Percentiles rank a stretch among this genome's conserved stretches.
Conservation (phyloP, 2,113 vertebrate species). For the Saccopteryx bilineata region DNA sequence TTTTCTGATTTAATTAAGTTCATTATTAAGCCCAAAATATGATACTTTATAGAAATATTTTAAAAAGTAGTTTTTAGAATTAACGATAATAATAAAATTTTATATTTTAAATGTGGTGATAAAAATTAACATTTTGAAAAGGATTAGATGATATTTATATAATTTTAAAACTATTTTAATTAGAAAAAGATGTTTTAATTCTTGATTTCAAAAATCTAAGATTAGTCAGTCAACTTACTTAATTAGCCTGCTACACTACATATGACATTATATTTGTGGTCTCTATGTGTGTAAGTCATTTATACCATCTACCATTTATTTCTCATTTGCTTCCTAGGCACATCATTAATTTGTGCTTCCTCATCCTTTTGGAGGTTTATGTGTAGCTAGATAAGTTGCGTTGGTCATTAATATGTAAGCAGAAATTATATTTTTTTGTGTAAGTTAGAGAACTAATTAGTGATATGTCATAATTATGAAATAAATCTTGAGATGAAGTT, state of each 20-base stretch:
- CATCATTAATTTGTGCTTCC: not conserved
- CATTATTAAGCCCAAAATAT: not conserved
- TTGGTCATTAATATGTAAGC: not conserved
- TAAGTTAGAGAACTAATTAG: not conserved
- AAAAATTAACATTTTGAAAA: not conserved
- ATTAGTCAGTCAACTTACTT: not conserved
- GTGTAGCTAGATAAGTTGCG: not conserved
- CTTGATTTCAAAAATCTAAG: constrained; percentile 23
- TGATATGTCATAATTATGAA: not conserved
- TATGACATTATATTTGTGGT: not conserved
- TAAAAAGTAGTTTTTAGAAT: not conserved
- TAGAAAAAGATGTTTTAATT: not conserved
- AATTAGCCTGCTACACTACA: not conserved
- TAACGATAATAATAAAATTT: not conserved
- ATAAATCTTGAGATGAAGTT: not conserved
- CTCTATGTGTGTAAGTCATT: not conserved
- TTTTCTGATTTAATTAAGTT: not conserved
- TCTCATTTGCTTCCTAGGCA: not conserved
- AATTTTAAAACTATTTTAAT: not conserved
- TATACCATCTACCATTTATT: not conserved
- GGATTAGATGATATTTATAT: not conserved
- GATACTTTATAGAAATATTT: not conserved
- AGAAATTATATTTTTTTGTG: not conserved
- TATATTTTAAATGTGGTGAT: not conserved
- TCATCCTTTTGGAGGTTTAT: not conserved